A percentile compares a stretch with the other conserved stretches of the same genome.
phyloP scores from a whole-genome alignment of 2,888 invertebrate species.

The Lithophane semibrunnea region DNA sequence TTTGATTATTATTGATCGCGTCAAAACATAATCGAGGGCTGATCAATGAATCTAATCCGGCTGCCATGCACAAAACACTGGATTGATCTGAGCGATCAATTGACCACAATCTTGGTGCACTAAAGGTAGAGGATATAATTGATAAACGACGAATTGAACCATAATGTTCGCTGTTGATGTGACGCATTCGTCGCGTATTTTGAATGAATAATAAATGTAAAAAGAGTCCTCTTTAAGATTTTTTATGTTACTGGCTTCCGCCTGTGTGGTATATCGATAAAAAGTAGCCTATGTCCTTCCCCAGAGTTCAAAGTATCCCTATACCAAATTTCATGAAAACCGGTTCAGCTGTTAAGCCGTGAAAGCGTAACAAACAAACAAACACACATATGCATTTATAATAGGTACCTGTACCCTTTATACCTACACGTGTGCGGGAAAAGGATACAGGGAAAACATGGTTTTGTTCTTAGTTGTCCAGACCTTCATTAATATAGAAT shows the following conservation, averaged over 20 bases:
- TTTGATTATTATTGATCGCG: neutral
- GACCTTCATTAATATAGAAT: constrained; percentile 35
- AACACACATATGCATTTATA: no score
- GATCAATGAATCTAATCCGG: neutral
- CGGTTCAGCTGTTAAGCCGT: no score
- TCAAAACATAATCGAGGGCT: neutral
- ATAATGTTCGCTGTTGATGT: neutral
- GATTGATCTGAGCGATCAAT: no score
- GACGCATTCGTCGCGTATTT: neutral
- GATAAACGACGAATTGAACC: neutral
- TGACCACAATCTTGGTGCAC: no score
- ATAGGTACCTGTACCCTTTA: neutral
- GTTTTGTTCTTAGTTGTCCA: constrained; percentile 22
- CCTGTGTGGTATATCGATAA: no score
- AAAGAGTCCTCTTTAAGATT: neutral
- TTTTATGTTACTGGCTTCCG: no score
- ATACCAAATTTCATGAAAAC: no score
- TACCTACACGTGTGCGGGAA: neutral
- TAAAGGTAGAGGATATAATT: neutral
- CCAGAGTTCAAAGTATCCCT: no score
- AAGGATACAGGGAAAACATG: constrained; percentile 6
- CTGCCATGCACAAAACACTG: neutral
- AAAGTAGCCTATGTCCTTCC: no score
- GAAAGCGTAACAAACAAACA: no score
- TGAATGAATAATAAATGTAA: neutral